Evolutionary conservation across 2,888 invertebrate genomes (phyloP), one percentile per base, ranked within the genome.

Genomic region (Hedya salicella): DNA sequence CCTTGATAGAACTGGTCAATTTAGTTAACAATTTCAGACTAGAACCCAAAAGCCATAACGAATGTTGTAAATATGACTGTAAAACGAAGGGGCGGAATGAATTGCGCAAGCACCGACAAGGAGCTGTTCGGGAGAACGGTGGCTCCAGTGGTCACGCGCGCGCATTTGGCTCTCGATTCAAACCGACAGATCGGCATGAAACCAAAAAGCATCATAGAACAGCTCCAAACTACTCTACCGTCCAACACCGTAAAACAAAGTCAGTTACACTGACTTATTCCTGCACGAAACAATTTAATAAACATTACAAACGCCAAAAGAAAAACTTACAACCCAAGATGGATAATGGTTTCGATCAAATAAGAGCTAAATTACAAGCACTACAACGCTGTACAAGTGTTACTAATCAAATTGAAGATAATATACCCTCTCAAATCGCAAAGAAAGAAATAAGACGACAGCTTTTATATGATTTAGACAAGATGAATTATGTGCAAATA

Each of bases 1-100:
- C 57, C 11, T 19, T 57, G 19, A 46, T 57, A 44, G 44, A 57
- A 46, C 46, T 57, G 13, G 8, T 44, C 19, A 46, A 57, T 32
- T 17, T 57, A 19, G 46, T 57, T 32, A 44, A 57, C 8, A 32
- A 32, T 19, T n/a, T n/a, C 2, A 25, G 19, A 19, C 32, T 32
- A 8, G 32, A 17, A n/a, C 44, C 13, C 0, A n/a, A 9, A 1
- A 57, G 44, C 13, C 17, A 17, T 57, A 14, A 13, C n/a, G n/a
- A 57, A 30, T 16, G 30, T 46, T n/a, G 17, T 36, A n/a, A n/a
- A n/a, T 2, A 25, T 25, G 25, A 25, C 4, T 25, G 4, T 6
- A 36, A 36, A 36, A 9, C 6, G 36, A 36, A 5, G 36, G 9
- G 0, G 2, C 2, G 9, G 6, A 36, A 36, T 36, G 36, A 36